These are phyloP conservation scores for Acanthopagrus latus DNA, from an alignment of 2,797 vertebrate species.

Conservation along the genomic window DNA sequence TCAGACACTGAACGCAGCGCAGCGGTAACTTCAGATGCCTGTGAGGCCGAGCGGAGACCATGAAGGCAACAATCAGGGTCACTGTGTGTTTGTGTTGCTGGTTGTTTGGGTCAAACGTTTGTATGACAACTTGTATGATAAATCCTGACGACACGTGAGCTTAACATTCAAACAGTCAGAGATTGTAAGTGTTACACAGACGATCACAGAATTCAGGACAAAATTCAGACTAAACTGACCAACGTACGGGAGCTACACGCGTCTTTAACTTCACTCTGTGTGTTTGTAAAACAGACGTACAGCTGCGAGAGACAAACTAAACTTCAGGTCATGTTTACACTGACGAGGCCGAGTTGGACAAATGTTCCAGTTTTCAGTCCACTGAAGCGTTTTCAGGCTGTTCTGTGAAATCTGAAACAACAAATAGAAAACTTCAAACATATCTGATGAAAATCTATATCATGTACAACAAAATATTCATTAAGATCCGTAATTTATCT, in stretches of 20 bases:
- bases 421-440: not conserved
- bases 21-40: not conserved
- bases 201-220: not conserved
- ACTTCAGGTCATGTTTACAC: not conserved
- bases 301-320: not conserved
- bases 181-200: not conserved
- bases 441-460: not conserved
- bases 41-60: not conserved
- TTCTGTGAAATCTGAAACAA: not conserved
- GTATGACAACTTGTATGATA: no score
- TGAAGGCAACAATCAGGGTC: not conserved
- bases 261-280: not conserved
- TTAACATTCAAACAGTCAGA: no score
- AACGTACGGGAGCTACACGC: not conserved
- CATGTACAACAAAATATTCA: no score
- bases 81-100: no score
- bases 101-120: no score
- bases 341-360: not conserved
- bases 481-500: no score
- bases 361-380: not conserved
- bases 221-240: no score
- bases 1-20: constrained; percentile 31
- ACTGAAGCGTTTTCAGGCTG: not conserved
- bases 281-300: not conserved
- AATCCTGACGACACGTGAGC: no score